Conservation (phyloP, 2,888 invertebrate species). For the Microctonus aethiopoides region DNA sequence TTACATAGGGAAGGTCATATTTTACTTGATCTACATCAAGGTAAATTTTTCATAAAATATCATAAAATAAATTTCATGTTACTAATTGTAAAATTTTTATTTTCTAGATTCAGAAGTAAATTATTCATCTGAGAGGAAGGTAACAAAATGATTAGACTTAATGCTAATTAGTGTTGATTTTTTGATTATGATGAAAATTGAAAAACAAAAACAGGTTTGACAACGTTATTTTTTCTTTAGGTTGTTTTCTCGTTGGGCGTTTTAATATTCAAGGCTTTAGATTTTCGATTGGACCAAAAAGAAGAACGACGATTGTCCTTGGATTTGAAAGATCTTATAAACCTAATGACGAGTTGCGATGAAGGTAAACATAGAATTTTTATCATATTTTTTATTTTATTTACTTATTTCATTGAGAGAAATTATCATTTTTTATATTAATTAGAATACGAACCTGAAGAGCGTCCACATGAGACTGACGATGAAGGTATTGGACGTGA, state of each 20-base stretch:
- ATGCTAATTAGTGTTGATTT: background rate
- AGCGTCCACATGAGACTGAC: slow-evolving; percentile 74
- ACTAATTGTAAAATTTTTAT: background rate
- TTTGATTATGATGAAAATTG: background rate
- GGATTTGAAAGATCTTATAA: slow-evolving; percentile 87
- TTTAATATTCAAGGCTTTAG: slow-evolving; percentile 88
- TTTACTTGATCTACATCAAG: slow-evolving; percentile 66
- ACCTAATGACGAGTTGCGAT: slow-evolving; percentile 83
- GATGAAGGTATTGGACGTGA: slow-evolving; percentile 93
- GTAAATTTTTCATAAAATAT: slow-evolving; percentile 58
- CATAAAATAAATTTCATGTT: background rate
- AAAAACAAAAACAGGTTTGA: background rate
- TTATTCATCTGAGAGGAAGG: slow-evolving; percentile 49
- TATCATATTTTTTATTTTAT: background rate
- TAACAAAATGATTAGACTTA: slow-evolving; percentile 25
- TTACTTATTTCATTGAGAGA: background rate
- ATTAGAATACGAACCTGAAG: slow-evolving; percentile 64
- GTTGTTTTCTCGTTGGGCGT: slow-evolving; percentile 83
- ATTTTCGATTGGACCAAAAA: slow-evolving; percentile 85
- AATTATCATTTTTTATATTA: slow-evolving; percentile 38
- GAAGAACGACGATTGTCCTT: slow-evolving; percentile 89
- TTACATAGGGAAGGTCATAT: slow-evolving; percentile 85
- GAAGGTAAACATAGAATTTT: slow-evolving; percentile 66
- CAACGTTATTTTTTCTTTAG: slow-evolving; percentile 69
- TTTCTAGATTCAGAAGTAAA: slow-evolving; percentile 43